A percentile compares a stretch with the other conserved stretches of the same genome.
Evolutionary conservation across 2,797 vertebrate genomes (phyloP).

Genomic region (Crypturellus tataupa): DNA sequence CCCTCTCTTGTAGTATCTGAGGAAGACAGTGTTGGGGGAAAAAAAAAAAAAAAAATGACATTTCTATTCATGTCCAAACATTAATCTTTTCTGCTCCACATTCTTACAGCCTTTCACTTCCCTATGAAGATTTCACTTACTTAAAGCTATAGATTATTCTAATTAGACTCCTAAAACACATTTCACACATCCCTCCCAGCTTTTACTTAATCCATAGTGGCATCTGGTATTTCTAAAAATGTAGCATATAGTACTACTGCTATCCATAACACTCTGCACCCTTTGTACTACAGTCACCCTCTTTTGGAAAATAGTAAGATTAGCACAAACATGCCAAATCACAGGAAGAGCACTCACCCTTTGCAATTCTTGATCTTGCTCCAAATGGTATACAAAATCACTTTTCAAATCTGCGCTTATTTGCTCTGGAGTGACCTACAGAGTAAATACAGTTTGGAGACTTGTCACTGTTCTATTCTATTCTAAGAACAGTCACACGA

Average conservation of each 20-base stretch:
- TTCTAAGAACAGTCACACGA: neutral
- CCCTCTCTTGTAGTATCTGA: constrained; percentile 86
- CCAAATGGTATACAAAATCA: constrained; percentile 87
- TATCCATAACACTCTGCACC: neutral
- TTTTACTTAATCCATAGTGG: neutral
- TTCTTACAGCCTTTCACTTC: neutral
- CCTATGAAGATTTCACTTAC: neutral
- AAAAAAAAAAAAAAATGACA: too few species aligned
- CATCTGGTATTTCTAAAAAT: neutral
- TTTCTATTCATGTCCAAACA: neutral
- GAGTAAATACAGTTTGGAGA: neutral
- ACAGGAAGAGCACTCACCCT: constrained; percentile 78
- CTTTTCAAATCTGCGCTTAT: constrained; percentile 90
- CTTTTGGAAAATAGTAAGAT: neutral
- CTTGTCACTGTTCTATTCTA: neutral
- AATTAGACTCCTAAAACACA: neutral
- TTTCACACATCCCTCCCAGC: neutral
- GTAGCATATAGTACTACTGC: neutral
- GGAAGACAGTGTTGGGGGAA: neutral
- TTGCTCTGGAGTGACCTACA: constrained; percentile 92
- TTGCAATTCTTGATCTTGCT: constrained; percentile 88
- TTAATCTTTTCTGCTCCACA: neutral
- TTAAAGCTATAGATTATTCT: neutral
- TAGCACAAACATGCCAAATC: fast-evolving
- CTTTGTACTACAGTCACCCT: fast-evolving